phyloP scores from a whole-genome alignment of 2,113 vertebrate species.

The Gambusia affinis region DNA sequence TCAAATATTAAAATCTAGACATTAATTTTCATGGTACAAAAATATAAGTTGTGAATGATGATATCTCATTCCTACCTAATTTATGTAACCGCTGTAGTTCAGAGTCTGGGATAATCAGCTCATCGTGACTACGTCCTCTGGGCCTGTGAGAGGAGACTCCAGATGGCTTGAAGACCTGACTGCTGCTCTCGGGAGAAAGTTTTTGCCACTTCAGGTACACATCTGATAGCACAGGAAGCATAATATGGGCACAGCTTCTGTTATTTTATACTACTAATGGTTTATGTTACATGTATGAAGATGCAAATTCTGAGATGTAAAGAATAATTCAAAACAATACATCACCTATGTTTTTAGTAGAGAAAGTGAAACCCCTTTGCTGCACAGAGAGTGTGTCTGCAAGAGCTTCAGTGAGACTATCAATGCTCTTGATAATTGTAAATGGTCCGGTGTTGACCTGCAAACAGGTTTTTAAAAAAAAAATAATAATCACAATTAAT shows the following conservation, averaged over 20 bases:
- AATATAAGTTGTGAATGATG: not conserved
- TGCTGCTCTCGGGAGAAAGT: slow-evolving; percentile 62
- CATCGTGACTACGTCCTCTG: slow-evolving; percentile 60
- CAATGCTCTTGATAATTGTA: slow-evolving; percentile 75
- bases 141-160: slow-evolving; percentile 28
- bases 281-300: not conserved
- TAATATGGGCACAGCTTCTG: not conserved
- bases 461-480: not conserved
- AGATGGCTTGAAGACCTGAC: slow-evolving; percentile 75
- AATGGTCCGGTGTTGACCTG: slow-evolving; percentile 72
- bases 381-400: slow-evolving; percentile 69
- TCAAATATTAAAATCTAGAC: not conserved
- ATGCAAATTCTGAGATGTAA: not conserved
- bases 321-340: not conserved
- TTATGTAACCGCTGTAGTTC: slow-evolving; percentile 74
- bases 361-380: slow-evolving; percentile 71
- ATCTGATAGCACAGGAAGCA: slow-evolving; percentile 55
- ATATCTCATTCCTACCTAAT: slow-evolving; percentile 63
- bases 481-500: not conserved
- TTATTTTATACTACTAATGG: not conserved
- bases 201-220: slow-evolving; percentile 70
- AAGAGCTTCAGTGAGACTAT: slow-evolving; percentile 72
- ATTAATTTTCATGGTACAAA: not conserved
- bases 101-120: slow-evolving; percentile 75
- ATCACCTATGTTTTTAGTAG: slow-evolving; percentile 79